A percentile compares a stretch with the other conserved stretches of the same genome.
Conservation (phyloP, 1,140 invertebrate species). For the Magallana ariakensis region DNA sequence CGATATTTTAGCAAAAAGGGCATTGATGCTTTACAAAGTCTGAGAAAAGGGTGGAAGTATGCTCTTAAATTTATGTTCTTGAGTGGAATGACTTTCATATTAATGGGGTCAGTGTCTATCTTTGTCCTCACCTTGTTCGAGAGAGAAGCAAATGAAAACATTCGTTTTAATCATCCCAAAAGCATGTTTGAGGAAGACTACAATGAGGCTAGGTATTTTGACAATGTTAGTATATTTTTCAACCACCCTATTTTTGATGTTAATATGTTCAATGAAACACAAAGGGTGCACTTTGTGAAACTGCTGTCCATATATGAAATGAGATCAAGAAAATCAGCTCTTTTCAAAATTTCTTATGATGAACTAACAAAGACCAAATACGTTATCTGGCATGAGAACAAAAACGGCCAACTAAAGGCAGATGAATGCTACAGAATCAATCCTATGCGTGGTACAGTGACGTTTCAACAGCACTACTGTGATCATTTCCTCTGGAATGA, state of each 20-base stretch:
- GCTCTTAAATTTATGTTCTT: constrained; percentile 70
- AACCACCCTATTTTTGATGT: constrained; percentile 63
- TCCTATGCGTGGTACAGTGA: constrained; percentile 33
- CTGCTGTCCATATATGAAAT: constrained; percentile 66
- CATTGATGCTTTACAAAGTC: constrained; percentile 46
- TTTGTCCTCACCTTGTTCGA: constrained; percentile 71
- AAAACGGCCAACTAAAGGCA: constrained; percentile 39
- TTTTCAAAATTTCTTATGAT: constrained; percentile 63
- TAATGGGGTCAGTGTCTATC: constrained; percentile 59
- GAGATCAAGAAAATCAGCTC: constrained; percentile 53
- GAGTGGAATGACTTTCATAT: constrained; percentile 65
- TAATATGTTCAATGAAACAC: constrained; percentile 4
- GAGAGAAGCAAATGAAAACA: constrained; percentile 59
- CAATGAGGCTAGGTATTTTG: constrained; percentile 71
- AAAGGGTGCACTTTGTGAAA: constrained; percentile 61
- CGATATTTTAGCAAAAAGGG: constrained; percentile 68
- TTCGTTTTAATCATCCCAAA: constrained; percentile 67
- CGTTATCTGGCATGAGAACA: constrained; percentile 57
- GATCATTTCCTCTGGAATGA: constrained; percentile 37
- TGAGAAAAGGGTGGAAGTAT: constrained; percentile 50
- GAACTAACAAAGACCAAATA: constrained; percentile 56
- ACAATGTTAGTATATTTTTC: constrained; percentile 69
- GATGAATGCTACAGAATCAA: constrained; percentile 65
- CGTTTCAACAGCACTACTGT: constrained; percentile 43
- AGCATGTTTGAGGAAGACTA: constrained; percentile 67